Base-by-base conservation (phyloP, 2,888 invertebrate species). In the Noctua janthina region DNA sequence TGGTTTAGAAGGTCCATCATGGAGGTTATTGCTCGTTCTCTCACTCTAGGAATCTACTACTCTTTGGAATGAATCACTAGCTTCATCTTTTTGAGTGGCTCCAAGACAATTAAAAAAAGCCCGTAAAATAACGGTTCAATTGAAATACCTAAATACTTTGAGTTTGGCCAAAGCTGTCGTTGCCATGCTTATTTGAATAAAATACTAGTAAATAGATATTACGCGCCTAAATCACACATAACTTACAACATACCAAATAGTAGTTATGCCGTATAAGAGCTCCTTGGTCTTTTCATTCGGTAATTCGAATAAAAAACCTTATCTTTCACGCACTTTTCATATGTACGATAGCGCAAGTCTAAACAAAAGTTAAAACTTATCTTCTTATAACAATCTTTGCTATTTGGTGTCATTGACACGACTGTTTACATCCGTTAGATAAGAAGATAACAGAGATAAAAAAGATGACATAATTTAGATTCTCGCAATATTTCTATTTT, bases 361-460 rank as follows among this genome's bases (percentile, higher is more conserved):
- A 54, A 80, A 74, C 68, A 54, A 76, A 81, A 39, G 23, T 39
- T 46, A 68, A 62, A 10, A 39, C 1, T 46, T 51, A 74, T 75
- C 51, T 54, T 46, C 51, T 54, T 46, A 46, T 54, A 54, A 56
- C 39, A 56, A 46, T 49, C n/a, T 54, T 46, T 62, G n/a, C 20
- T 39, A 54, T 64, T 76, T 46, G 29, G 69, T 69, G 69, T 81
- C 81, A 81, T 6, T 29, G 69, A 76, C 81, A 73, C 29, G 29
- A 67, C 23, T 79, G 49, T 74, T 67, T 76, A 70, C 23, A 81
- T 29, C 3, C 39, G 46, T 56, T 69, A 64, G 46, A 23, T 72
- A 80, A n/a, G 46, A 17, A 62, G 35, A 59, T 59, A 79, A 78
- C 11, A 62, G 8, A 79, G 51, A 35, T 56, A 76, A 11, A 49